Base-by-base conservation (phyloP, 2,888 invertebrate genomes). In the Andrena flavipes region DNA sequence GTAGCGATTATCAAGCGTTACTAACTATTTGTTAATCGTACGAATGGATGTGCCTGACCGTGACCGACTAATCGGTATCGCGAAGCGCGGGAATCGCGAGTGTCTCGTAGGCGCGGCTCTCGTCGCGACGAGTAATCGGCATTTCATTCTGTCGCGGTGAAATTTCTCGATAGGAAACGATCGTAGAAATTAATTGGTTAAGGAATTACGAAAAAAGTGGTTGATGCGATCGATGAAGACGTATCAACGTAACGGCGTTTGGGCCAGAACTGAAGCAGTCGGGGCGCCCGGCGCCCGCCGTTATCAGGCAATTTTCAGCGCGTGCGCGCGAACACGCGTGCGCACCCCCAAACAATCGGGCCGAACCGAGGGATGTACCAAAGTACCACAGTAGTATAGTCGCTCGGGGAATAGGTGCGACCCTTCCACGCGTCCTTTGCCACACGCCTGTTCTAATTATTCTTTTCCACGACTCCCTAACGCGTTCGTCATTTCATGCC, bases 231-330 rank as follows among this genome's bases (percentile, higher is more conserved):
- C 35, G 35, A 16, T 3, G 2, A 20, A 35, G 16, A 29, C 89
- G 90, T 91, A 88, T 80, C 89, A 88, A 89, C 91, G 90, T 88
- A 84, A 84, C 91, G 90, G 89, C 91, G 90, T 91, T 90, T 81
- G 89, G 84, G 87, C 90, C 92, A 89, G 88, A 86, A 92, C 92
- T 92, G 90, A 88, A 85, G 85, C 78, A 87, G 80, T 84, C 85
- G 89, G 84, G 88, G 81, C 88, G 85, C 87, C 84, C 88, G 89
- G 81, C 88, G 85, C 87, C 84, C 88, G 89, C 72, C 89, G 92
- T 92, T 92, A 92, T 92, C 92, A 91, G 87, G 84, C 76, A 89
- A 87, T 90, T 92, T 91, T 87, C 84, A 86, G 91, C 90, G 91
- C 91, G 85, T 76, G 76, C 85, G 84, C 84, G 69, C 29, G 23